phyloP scores from a whole-genome alignment of 2,888 invertebrate genomes.

The Aplocera efformata region DNA sequence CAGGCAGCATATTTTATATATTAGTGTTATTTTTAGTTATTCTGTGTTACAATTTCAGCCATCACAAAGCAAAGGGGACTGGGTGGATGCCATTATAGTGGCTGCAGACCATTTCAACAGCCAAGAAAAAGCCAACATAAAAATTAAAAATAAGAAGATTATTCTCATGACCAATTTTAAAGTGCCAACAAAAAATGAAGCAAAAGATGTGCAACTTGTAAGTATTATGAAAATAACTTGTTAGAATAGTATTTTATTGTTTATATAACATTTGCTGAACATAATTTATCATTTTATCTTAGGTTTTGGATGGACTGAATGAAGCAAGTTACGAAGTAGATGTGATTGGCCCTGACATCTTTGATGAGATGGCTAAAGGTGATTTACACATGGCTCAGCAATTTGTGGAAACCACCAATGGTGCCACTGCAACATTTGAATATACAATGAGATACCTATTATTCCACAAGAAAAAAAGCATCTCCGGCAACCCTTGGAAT shows the following conservation, averaged over 20 bases:
- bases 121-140: conserved; percentile 44
- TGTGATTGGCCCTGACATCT: conserved; percentile 80
- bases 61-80: conserved; percentile 78
- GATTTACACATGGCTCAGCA: conserved; percentile 51
- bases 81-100: conserved; percentile 83
- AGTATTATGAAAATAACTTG: conserved; percentile 4
- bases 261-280: no score
- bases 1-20: no score
- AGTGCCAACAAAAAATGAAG: conserved; percentile 59
- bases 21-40: conserved; percentile 25
- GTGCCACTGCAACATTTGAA: conserved; percentile 76
- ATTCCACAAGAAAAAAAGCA: conserved; percentile 74
- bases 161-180: conserved; percentile 84
- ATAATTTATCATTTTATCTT: conserved; percentile 25
- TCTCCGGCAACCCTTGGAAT: conserved; percentile 82
- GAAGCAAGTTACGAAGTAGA: conserved; percentile 80
- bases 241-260: no score
- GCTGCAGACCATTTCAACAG: conserved; percentile 76
- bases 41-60: conserved; percentile 39
- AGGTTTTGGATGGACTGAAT: conserved; percentile 77
- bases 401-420: conserved; percentile 65
- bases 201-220: conserved; percentile 67
- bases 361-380: conserved; percentile 54
- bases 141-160: conserved; percentile 71
- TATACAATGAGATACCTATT: conserved; percentile 81